Conservation (phyloP, 2,888 invertebrate genomes). For the Keiferia lycopersicella region DNA sequence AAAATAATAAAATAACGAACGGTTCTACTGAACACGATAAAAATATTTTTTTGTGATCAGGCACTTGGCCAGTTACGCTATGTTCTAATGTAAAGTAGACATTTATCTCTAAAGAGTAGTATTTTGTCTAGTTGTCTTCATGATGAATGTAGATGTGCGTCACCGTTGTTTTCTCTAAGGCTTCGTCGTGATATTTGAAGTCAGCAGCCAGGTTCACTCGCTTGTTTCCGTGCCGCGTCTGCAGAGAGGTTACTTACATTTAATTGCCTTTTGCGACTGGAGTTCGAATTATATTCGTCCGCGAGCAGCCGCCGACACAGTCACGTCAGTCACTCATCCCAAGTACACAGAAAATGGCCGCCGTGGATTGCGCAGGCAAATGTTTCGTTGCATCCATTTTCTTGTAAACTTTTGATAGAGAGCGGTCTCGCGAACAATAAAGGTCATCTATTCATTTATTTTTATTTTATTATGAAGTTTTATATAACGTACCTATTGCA, state of each 20-base stretch:
- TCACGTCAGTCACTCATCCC: too few relatives aligned
- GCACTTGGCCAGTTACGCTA: constrained; percentile 21
- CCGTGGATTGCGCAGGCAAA: neutral
- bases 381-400: too few relatives aligned
- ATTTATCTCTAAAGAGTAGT: constrained; percentile 77
- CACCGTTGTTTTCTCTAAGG: constrained; percentile 68
- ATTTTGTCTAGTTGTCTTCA: constrained; percentile 80
- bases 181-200: constrained; percentile 62
- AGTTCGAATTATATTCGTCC: too few relatives aligned
- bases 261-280: neutral
- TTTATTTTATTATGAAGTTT: neutral
- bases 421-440: too few relatives aligned
- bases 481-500: neutral
- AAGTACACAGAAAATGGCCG: neutral
- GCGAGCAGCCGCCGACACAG: too few relatives aligned
- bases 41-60: neutral
- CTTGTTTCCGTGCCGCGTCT: constrained; percentile 51
- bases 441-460: neutral
- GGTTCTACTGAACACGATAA: neutral
- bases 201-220: constrained; percentile 59
- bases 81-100: constrained; percentile 72
- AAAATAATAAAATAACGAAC: neutral
- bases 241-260: neutral
- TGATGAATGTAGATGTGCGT: constrained; percentile 65
- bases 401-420: too few relatives aligned